Evolutionary conservation across 2,797 vertebrate genomes (phyloP).

Genomic region (Megalops cyprinoides): DNA sequence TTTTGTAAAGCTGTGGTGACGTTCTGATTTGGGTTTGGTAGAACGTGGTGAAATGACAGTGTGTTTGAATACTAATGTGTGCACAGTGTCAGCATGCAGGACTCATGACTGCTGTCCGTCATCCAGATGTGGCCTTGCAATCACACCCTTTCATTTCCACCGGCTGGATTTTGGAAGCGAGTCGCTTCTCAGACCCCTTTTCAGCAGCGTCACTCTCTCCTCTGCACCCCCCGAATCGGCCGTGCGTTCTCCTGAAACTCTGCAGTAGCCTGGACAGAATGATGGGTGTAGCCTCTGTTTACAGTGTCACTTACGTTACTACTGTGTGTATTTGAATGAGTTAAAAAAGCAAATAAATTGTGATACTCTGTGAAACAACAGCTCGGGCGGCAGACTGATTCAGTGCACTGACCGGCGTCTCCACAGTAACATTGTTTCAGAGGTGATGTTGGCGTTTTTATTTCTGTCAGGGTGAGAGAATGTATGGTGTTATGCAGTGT

Average conservation of each 20-base stretch:
- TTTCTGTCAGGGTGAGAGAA: no score
- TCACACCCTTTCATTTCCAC: conserved; percentile 9
- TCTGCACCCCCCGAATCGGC: background rate
- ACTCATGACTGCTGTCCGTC: background rate
- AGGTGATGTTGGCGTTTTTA: no score
- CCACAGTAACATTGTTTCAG: background rate
- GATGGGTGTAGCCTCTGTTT: background rate
- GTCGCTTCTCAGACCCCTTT: background rate
- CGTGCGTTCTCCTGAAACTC: background rate
- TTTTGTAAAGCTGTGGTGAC: no score
- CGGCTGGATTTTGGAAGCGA: background rate
- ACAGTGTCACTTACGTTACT: conserved; percentile 12
- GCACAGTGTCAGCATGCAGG: background rate
- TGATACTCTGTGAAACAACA: conserved; percentile 31
- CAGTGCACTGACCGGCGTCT: no score
- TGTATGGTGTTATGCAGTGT: no score
- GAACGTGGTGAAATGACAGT: background rate
- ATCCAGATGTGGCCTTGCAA: conserved; percentile 31
- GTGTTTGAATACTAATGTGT: no score
- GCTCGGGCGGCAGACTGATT: background rate
- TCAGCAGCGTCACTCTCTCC: background rate
- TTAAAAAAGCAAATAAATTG: conserved; percentile 34
- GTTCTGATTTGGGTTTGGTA: background rate
- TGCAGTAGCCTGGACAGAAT: conserved; percentile 4
- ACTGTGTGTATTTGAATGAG: conserved; percentile 27